Conservation (phyloP, 2,113 vertebrate species). For the Nyctereutes procyonoides region DNA sequence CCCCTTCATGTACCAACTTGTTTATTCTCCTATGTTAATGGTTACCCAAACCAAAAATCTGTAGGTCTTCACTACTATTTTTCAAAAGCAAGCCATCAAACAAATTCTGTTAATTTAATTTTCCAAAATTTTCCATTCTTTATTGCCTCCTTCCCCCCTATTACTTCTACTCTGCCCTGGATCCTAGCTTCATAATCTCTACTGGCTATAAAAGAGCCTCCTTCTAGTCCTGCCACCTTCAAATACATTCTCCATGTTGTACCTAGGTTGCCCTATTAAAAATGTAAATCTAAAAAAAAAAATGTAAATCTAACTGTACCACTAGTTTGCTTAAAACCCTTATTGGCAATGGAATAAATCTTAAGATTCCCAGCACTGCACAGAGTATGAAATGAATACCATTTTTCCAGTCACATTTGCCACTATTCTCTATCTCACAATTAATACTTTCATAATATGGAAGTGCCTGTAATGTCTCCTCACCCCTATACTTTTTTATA, state of each 20-base stretch:
- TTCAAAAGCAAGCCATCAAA: neutral
- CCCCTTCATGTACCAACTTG: neutral
- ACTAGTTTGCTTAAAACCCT: neutral
- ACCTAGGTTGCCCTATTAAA: neutral
- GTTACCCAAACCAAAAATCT: neutral
- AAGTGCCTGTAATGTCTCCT: neutral
- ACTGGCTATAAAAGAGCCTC: neutral
- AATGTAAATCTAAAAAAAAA: neutral
- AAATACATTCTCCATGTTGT: neutral
- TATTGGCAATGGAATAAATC: neutral
- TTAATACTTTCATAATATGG: neutral
- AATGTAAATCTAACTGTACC: neutral
- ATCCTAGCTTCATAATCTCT: neutral
- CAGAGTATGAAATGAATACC: neutral
- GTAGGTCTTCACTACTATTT: neutral
- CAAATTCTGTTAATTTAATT: neutral
- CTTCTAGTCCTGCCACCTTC: neutral
- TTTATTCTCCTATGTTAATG: neutral
- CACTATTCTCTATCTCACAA: neutral
- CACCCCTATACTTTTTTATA: neutral
- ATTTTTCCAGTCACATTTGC: neutral
- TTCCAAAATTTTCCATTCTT: neutral
- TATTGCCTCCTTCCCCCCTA: neutral
- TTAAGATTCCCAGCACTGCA: neutral
- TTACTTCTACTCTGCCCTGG: neutral